phyloP scores from a whole-genome alignment of 2,113 vertebrate species.

The Todiramphus saurophagus region DNA sequence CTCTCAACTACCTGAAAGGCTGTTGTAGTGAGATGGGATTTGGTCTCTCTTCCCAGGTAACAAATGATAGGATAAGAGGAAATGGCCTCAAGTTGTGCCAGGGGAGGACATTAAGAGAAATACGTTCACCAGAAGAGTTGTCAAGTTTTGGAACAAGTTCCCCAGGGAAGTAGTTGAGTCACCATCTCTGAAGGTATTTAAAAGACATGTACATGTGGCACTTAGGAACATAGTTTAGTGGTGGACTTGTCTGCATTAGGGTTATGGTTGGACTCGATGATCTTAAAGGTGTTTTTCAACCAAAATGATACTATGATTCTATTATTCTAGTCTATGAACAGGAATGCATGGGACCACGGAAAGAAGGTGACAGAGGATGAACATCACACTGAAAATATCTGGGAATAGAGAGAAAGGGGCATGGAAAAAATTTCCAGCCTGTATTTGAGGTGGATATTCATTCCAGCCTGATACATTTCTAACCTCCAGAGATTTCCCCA shows the following conservation, averaged over 20 bases:
- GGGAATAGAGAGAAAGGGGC: not conserved
- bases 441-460: not conserved
- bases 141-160: not conserved
- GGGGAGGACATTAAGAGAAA: not conserved
- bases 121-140: not conserved
- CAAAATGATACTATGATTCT: not conserved
- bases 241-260: not conserved
- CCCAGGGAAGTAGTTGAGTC: not conserved
- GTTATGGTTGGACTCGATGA: not conserved
- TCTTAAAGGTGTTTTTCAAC: not conserved
- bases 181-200: not conserved
- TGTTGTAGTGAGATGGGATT: not conserved
- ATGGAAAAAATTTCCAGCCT: not conserved
- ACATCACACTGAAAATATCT: not conserved
- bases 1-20: not conserved
- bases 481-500: conserved; percentile 13
- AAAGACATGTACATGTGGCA: not conserved
- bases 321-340: not conserved
- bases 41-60: not conserved
- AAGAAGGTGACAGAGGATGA: not conserved
- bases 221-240: not conserved
- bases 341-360: not conserved
- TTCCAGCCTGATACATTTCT: not conserved
- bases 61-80: not conserved
- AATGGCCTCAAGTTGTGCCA: rapidly evolving